Evolutionary conservation across 2,888 invertebrate genomes (phyloP), one percentile per base, ranked within the genome.

Genomic region (Eupithecia centaureata): DNA sequence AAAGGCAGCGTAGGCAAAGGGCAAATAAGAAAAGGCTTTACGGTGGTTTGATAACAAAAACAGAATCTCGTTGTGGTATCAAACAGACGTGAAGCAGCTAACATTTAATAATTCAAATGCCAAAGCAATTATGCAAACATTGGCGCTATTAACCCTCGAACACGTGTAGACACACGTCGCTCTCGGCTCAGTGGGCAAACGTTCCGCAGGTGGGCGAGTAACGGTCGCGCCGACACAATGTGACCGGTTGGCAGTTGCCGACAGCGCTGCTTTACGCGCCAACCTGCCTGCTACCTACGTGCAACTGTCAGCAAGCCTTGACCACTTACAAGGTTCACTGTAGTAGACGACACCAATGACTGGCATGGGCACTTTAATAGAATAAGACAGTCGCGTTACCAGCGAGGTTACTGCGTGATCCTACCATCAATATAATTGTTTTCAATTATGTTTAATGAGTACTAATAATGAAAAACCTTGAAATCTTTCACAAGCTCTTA

Each of bases 181-280:
- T 85, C 83, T 87, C 91, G 88, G 90, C 86, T 91, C 91, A 91
- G 82, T 92, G 90, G 84, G 88, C 87, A 87, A n/a, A 80, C 81
- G 82, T 79, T 79, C 79, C 82, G 90, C 92, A 92, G 92, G 92
- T 92, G 92, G 91, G 87, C 87, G 84, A 85, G 77, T 92, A 93
- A 92, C 92, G 92, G 92, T 90, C 86, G 83, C 74, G 74, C 83
- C 73, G 74, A 74, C 76, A 80, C 83, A 83, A 81, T 80, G 79
- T 77, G 80, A 80, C 80, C 82, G 82, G 80, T 80, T 79, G 78
- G 38, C 78, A 80, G 77, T 70, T 64, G 79, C 78, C 77, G 81
- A 77, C 78, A 77, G 77, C 71, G 77, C 75, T 71, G 63, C 67
- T 83, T 83, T 76, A 77, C 78, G 75, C 79, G 77, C 78, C 79